Base-by-base conservation (phyloP, 2,797 vertebrate genomes). In the Tokudaia muenninki region DNA sequence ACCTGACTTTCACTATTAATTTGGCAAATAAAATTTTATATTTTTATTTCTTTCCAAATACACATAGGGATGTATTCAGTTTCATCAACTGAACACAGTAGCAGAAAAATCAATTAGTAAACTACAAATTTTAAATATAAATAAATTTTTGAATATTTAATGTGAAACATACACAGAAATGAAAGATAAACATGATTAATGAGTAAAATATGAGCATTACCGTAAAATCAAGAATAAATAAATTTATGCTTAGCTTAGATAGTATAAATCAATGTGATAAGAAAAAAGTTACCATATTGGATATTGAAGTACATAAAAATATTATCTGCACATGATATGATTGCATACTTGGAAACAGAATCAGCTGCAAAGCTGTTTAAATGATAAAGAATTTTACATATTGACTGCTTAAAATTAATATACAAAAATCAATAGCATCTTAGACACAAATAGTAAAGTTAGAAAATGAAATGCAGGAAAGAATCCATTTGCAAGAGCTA, bases 391-490 rank as follows among this genome's bases (percentile, higher is more conserved):
- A 77, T 81, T 92, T 72, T 91, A 79, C 74, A 90, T 84, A 90
- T 93, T 41, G 26, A 16, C 87, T 86, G 13, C 9, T 50, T 94
- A 91, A 92, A 96, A 61, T 82, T 94, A 89, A 91, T 89, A 86
- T 86, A 57, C 57, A 92, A 97, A 95, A 96, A 77, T 95, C 91
- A 95, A 59, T 87, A 59, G 24, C 47, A 88, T 96, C 31, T 59
- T 84, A 96, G 77, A 93, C 55, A 94, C 34, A 88, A 80, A 93
- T 24, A 93, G 31, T 90, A 63, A 93, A 81, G 41, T 92, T 50
- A 81, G 75, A 94, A 95, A 92, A 94, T 95, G 50, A 96, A 92
- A 80, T 57, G 31, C 90, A 93, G 47, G 65, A 75, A 86, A 90
- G n/a, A 95, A 61, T 50, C 11, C 50, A 81, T 86, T 92, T 92